phyloP scores from a whole-genome alignment of 2,888 invertebrate species.

The Mythimna loreyi region DNA sequence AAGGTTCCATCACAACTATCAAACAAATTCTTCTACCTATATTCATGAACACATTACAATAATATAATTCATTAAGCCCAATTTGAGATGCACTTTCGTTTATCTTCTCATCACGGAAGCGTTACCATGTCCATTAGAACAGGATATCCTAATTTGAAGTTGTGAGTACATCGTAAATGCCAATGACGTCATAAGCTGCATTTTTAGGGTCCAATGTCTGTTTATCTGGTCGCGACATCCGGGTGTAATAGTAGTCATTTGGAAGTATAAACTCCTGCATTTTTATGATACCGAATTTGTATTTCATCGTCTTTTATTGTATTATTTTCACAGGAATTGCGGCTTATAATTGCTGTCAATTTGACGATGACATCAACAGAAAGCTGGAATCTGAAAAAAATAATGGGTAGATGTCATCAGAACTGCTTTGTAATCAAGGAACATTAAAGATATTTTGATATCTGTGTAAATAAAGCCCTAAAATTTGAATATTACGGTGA shows the following conservation, averaged over 20 bases:
- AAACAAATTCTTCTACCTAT: too few species aligned
- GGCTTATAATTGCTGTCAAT: slow-evolving; percentile 9
- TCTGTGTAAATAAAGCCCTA: too few species aligned
- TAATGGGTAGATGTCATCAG: not conserved
- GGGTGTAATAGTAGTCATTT: slow-evolving; percentile 49
- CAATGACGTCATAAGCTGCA: slow-evolving; percentile 47
- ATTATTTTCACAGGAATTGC: slow-evolving; percentile 7
- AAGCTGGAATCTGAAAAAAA: not conserved
- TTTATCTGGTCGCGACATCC: slow-evolving; percentile 59
- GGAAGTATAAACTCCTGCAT: slow-evolving; percentile 17
- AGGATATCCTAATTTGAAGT: slow-evolving; percentile 64
- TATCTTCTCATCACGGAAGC: slow-evolving; percentile 49
- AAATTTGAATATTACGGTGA: not conserved
- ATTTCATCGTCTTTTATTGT: slow-evolving; percentile 10
- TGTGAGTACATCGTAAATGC: slow-evolving; percentile 49
- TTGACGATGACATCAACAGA: not conserved
- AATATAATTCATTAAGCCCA: slow-evolving; percentile 30
- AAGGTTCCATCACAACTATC: too few species aligned
- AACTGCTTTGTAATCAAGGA: not conserved
- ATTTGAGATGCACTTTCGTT: slow-evolving; percentile 25
- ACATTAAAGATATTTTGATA: not conserved
- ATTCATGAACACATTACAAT: not conserved
- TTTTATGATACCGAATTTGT: slow-evolving; percentile 27
- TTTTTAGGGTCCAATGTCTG: slow-evolving; percentile 50
- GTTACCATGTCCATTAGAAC: slow-evolving; percentile 53